These are phyloP conservation scores for Rhinella marina DNA, from an alignment of 2,797 vertebrate species.

Conservation along the genomic window DNA sequence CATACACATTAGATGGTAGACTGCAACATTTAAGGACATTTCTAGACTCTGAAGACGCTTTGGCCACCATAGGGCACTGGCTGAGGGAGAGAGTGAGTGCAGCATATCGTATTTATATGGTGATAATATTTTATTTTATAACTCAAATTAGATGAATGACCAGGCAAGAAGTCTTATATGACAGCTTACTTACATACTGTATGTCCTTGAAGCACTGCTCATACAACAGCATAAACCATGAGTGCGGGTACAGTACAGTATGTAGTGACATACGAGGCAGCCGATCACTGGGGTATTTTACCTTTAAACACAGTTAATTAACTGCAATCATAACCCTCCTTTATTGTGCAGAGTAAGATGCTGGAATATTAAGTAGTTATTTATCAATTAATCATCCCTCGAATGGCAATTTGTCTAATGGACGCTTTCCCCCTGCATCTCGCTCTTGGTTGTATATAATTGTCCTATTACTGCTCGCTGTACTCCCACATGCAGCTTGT, in stretches of 20 bases:
- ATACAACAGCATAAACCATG: background rate
- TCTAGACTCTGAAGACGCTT: background rate
- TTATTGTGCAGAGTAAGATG: background rate
- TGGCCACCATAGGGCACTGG: too few species aligned
- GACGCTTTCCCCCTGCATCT: constrained; percentile 14
- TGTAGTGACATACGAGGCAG: background rate
- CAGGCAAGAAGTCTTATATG: background rate
- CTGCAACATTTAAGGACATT: background rate
- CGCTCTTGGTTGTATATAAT: constrained; percentile 79
- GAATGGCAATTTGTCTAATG: constrained; percentile 24
- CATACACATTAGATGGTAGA: too few species aligned
- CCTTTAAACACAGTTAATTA: constrained; percentile 33
- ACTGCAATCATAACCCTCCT: constrained; percentile 26
- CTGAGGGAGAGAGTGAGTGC: too few species aligned
- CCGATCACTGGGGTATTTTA: constrained; percentile 16
- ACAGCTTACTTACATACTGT: background rate
- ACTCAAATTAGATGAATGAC: background rate
- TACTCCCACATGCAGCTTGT: constrained; percentile 85
- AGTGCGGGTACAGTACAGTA: background rate
- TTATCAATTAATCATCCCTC: constrained; percentile 40
- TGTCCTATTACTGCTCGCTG: constrained; percentile 84
- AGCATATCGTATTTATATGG: too few species aligned
- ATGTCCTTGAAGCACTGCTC: background rate
- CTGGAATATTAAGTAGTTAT: constrained; percentile 25
- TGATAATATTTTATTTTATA: background rate